These are phyloP conservation scores for Semaprochilodus insignis DNA, from an alignment of 2,797 vertebrate species.

Conservation along the genomic window DNA sequence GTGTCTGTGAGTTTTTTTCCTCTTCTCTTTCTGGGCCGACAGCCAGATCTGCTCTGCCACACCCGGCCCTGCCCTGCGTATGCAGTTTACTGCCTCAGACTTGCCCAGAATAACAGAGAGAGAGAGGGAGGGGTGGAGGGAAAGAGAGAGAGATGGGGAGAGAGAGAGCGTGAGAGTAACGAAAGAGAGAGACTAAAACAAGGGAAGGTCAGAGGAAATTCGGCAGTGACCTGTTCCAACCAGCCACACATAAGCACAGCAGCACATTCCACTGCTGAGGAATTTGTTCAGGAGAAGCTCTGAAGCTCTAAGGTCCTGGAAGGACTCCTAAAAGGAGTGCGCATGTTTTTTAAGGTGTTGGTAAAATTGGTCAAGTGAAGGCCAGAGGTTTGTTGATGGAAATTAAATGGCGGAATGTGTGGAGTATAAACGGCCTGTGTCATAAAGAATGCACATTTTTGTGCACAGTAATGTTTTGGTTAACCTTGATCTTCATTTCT, in stretches of 20 bases:
- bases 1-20: slow-evolving; percentile 3
- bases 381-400: background rate
- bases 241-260: slow-evolving; percentile 23
- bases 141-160: background rate
- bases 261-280: slow-evolving; percentile 37
- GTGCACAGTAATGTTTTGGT: background rate
- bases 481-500: too few relatives aligned
- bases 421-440: too few relatives aligned
- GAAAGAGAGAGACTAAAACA: slow-evolving; percentile 5
- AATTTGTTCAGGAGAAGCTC: slow-evolving; percentile 26
- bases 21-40: background rate
- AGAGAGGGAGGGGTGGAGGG: background rate
- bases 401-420: background rate
- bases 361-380: too few relatives aligned
- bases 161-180: background rate
- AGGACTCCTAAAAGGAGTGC: background rate
- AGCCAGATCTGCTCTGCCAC: slow-evolving; percentile 35
- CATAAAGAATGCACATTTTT: background rate
- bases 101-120: slow-evolving; percentile 20
- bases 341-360: background rate
- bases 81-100: slow-evolving; percentile 27
- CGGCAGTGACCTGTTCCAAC: slow-evolving; percentile 36
- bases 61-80: slow-evolving; percentile 43
- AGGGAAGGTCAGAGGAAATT: slow-evolving; percentile 24
- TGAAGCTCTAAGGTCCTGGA: background rate